Conservation (phyloP, 2,888 invertebrate species). For the Xanthorhoe designata region DNA sequence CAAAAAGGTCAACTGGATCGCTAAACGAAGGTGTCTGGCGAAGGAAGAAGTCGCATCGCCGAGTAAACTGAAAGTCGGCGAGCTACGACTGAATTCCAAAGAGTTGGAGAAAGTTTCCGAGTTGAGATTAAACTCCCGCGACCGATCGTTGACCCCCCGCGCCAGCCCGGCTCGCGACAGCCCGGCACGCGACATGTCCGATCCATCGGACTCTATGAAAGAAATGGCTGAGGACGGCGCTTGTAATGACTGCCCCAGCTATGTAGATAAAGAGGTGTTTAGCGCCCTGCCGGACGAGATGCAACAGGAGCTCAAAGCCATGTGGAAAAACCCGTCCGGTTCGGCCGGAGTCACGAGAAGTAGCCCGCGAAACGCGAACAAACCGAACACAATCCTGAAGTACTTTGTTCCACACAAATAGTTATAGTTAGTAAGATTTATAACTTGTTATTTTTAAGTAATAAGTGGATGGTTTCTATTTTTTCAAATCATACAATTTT, state of each 20-base stretch:
- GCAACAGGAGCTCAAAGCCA: slow-evolving; percentile 90
- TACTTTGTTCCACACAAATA: slow-evolving; percentile 89
- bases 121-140: slow-evolving; percentile 75
- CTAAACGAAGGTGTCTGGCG: slow-evolving; percentile 77
- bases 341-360: slow-evolving; percentile 69
- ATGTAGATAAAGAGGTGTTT: slow-evolving; percentile 89
- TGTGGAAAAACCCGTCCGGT: slow-evolving; percentile 86
- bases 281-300: slow-evolving; percentile 89
- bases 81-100: slow-evolving; percentile 87
- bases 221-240: slow-evolving; percentile 69
- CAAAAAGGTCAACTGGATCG: slow-evolving; percentile 81
- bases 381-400: slow-evolving; percentile 88
- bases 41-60: slow-evolving; percentile 87
- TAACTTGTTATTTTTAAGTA: slow-evolving; percentile 81
- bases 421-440: slow-evolving; percentile 83
- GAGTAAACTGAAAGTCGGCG: slow-evolving; percentile 88
- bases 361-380: slow-evolving; percentile 81
- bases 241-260: slow-evolving; percentile 87
- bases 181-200: no score
- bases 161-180: slow-evolving; percentile 80
- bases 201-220: slow-evolving; percentile 74
- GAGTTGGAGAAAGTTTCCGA: slow-evolving; percentile 86
- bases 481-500: slow-evolving; percentile 85
- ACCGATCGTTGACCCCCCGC: slow-evolving; percentile 76
- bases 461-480: slow-evolving; percentile 86